Evolutionary conservation across 1,140 invertebrate species (phyloP), one percentile per base, ranked within the genome.

Genomic region (Heterodera schachtii): DNA sequence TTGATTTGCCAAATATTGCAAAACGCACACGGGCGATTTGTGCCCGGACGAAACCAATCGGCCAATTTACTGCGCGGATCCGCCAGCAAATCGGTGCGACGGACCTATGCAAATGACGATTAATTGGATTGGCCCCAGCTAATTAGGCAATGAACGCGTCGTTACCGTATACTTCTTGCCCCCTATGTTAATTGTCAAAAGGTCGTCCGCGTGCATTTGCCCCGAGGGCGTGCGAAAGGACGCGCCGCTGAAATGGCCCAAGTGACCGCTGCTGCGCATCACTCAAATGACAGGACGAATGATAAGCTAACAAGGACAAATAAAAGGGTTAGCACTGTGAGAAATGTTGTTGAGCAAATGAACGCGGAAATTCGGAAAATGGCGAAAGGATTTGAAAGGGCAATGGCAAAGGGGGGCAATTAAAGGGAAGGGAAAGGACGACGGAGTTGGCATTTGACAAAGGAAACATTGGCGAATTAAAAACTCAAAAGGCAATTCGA

Each of bases 121-220:
- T 31, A 31, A 31, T 31, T 31, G 31, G 0, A 31, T 31, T 31
- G 31, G 31, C 31, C 0, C 31, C 31, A 31, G 0, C 31, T 31
- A 31, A 31, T 31, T 31, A 31, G 31, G 31, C 31, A 31, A 31
- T 31, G 31, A 31, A 31, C 31, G 31, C 31, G 31, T 31, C 31
- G 31, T 31, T 66, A 89, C 88, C 11, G 88, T 89, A 70, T 84
- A 89, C 57, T 88, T 89, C 73, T 89, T 89, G 13, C 88, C 88
- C 3, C 88, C 88, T 21, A 89, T 88, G 67, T 89, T 88, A 31
- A 88, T 86, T 69, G 87, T 88, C 8, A 71, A n/a, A 46, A 71
- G 31, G 69, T 71, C 69, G 69, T 71, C 69, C 44, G 69, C 19
- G 41, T 71, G 69, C 69, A 71, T 71, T 46, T 71, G 31, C 43